Evolutionary conservation across 2,797 vertebrate species (phyloP).

Genomic region (Urosaurus nigricauda): DNA sequence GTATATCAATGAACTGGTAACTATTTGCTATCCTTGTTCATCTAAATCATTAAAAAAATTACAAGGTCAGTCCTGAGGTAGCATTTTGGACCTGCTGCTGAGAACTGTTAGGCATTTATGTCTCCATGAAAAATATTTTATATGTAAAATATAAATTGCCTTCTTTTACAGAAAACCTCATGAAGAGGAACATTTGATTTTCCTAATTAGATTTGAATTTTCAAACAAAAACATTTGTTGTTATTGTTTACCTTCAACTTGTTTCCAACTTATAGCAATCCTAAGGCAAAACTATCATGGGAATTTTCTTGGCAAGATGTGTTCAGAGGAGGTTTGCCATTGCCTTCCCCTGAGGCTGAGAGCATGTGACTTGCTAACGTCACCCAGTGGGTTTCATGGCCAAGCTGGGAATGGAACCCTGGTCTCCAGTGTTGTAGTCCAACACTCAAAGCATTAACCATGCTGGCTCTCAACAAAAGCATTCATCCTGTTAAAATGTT

Average conservation of each 20-base stretch:
- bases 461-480: not conserved
- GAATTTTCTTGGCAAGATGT: too few species aligned
- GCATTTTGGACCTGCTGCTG: constrained; percentile 1
- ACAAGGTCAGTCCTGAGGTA: not conserved
- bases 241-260: too few species aligned
- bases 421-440: too few species aligned
- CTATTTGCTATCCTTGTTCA: too few species aligned
- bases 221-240: not conserved
- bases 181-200: not conserved
- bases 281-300: too few species aligned
- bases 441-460: too few species aligned
- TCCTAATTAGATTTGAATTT: not conserved
- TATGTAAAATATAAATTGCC: not conserved
- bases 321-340: too few species aligned
- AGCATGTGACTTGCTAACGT: too few species aligned
- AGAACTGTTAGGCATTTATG: not conserved
- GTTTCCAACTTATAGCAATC: too few species aligned
- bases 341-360: too few species aligned
- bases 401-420: too few species aligned
- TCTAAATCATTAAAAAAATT: not conserved
- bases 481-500: not conserved
- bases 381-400: too few species aligned
- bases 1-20: not conserved
- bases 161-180: not conserved
- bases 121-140: constrained; percentile 5